These are phyloP conservation scores for Megamerina dolium DNA, from an alignment of 2,888 invertebrate species.

Conservation along the genomic window DNA sequence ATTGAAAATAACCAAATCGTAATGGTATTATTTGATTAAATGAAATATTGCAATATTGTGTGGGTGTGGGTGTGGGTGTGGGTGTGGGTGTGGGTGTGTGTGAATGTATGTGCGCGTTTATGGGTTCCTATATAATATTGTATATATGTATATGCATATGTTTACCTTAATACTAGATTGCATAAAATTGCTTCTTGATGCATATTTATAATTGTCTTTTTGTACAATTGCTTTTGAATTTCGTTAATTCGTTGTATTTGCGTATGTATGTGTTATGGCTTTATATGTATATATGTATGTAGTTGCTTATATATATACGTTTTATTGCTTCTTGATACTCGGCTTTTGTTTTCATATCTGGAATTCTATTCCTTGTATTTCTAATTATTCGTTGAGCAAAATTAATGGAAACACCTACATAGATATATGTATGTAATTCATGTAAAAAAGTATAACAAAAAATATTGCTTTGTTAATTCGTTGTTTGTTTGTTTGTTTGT, in stretches of 20 bases:
- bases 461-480: conserved; percentile 10
- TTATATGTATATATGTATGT: background rate
- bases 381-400: conserved; percentile 41
- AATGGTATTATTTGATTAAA: no score
- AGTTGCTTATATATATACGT: conserved; percentile 35
- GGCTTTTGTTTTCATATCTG: conserved; percentile 33
- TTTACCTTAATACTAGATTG: no score
- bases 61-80: no score
- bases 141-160: no score
- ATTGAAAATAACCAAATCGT: no score
- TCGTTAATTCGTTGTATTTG: conserved; percentile 15
- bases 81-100: no score
- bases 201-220: conserved; percentile 14
- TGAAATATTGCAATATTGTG: no score
- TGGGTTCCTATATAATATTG: no score
- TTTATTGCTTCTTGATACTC: conserved; percentile 51
- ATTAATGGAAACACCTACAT: conserved; percentile 26
- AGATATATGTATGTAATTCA: no score
- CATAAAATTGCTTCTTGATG: no score
- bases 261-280: background rate
- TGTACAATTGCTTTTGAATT: conserved; percentile 20
- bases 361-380: conserved; percentile 19
- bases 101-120: no score
- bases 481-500: conserved; percentile 6
- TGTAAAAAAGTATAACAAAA: background rate